Evolutionary conservation across 2,113 vertebrate genomes (phyloP).

Genomic region (Anthoscopus minutus): DNA sequence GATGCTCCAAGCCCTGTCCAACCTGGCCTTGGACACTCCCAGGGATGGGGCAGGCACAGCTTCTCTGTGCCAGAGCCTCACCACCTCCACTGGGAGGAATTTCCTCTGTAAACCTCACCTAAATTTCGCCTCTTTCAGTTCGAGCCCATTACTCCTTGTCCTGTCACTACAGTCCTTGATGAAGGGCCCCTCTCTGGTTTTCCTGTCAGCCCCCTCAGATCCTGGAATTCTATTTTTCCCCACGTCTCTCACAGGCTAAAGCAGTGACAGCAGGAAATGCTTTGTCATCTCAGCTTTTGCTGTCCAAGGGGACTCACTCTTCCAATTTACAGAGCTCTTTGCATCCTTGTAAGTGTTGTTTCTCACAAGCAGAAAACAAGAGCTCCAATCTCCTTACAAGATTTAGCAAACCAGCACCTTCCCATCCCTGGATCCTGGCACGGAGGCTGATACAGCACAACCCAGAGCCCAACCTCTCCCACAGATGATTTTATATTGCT

Average conservation of each 20-base stretch:
- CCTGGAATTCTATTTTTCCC: background rate
- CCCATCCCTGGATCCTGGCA: background rate
- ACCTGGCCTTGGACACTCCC: background rate
- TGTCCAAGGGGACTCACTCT: background rate
- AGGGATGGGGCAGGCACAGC: background rate
- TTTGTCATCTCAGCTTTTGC: background rate
- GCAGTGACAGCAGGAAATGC: background rate
- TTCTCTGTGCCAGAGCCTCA: background rate
- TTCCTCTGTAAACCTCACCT: background rate
- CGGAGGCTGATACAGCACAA: background rate
- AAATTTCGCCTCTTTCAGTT: background rate
- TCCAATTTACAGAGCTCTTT: background rate
- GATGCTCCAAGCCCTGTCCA: background rate
- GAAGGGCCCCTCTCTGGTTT: background rate
- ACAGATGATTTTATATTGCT: conserved; percentile 41
- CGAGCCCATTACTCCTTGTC: background rate
- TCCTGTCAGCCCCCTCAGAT: background rate
- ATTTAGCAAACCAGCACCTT: background rate
- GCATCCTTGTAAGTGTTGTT: background rate
- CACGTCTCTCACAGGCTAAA: background rate
- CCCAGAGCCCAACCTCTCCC: background rate
- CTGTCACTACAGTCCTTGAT: background rate
- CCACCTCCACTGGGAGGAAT: background rate
- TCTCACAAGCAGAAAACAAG: background rate
- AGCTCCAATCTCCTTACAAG: background rate